Base-by-base conservation (phyloP, 2,888 invertebrate species). In the Stenurella melanura region DNA sequence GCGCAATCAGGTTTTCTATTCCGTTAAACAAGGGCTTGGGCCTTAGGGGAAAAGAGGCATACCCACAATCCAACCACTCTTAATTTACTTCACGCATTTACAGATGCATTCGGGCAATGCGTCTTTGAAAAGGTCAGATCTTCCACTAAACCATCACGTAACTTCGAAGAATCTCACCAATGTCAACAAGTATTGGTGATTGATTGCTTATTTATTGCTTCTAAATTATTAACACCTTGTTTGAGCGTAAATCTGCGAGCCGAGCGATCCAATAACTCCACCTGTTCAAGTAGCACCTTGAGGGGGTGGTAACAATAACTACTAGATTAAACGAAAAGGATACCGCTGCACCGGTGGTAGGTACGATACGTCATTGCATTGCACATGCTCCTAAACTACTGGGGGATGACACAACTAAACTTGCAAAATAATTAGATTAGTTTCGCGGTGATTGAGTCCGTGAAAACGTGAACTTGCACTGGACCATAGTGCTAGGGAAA, bases 381-480 rank as follows among this genome's bases (percentile, higher is more conserved):
- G 89, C 89, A 89, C 89, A 89, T 89, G 89, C 89, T 88, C 86
- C 83, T 77, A 75, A 81, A 77, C 81, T 81, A 80, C 82, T 78
- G 81, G 83, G 84, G 84, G 84, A 85, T 86, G 85, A 83, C 85
- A 84, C 82, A 83, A 85, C 85, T 85, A 84, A 86, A 86, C 85
- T 85, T 85, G 83, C 83, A 84, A 86, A 88, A 87, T 88, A 87
- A 88, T 87, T 87, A 86, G 87, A 87, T 88, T 88, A 88, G 88
- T 88, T 87, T 84, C 83, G 83, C 83, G 82, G 79, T 83, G 85
- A 83, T 85, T 82, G 80, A 80, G 79, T 73, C 67, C 71, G 79
- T 58, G 80, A 72, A 72, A 79, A 77, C 77, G 17, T 54, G 61
- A 19, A 63, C 18, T 34, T 18, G 21, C 66, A 21, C 64, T 56